Evolutionary conservation across 2,113 vertebrate genomes (phyloP).

Genomic region (Pluvialis apricaria): DNA sequence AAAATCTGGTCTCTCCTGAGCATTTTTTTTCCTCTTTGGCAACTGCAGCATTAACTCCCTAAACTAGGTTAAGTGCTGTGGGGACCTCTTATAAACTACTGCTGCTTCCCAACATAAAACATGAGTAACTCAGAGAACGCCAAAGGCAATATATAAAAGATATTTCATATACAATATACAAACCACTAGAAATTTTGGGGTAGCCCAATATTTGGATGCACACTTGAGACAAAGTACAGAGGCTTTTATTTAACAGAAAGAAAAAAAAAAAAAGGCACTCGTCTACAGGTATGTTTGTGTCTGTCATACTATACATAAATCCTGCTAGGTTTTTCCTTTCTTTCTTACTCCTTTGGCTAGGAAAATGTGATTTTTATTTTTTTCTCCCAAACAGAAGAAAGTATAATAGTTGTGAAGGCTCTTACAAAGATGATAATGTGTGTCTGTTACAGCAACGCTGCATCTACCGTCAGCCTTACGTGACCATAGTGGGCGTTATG

Average conservation of each 20-base stretch:
- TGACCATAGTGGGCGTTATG: accelerated
- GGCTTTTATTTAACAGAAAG: background rate
- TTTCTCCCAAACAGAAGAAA: background rate
- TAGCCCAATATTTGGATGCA: background rate
- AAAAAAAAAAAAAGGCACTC: background rate
- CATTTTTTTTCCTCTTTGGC: background rate
- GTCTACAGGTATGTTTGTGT: background rate
- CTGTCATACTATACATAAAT: background rate
- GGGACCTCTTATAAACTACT: background rate
- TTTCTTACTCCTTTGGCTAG: background rate
- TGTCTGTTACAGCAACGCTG: background rate
- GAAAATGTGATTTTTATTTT: background rate
- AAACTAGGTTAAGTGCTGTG: background rate
- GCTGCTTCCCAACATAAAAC: background rate
- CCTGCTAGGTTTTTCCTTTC: background rate
- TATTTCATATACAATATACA: background rate
- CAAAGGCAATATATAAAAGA: background rate
- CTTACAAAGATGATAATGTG: accelerated
- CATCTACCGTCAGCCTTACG: accelerated
- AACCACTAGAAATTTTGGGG: background rate
- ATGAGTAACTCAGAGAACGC: background rate
- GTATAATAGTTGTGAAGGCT: background rate
- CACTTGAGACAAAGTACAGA: background rate
- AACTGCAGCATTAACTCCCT: background rate
- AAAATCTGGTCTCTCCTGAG: background rate